Evolutionary conservation across 1,140 invertebrate genomes (phyloP).

Genomic region (Lucilia sericata): DNA sequence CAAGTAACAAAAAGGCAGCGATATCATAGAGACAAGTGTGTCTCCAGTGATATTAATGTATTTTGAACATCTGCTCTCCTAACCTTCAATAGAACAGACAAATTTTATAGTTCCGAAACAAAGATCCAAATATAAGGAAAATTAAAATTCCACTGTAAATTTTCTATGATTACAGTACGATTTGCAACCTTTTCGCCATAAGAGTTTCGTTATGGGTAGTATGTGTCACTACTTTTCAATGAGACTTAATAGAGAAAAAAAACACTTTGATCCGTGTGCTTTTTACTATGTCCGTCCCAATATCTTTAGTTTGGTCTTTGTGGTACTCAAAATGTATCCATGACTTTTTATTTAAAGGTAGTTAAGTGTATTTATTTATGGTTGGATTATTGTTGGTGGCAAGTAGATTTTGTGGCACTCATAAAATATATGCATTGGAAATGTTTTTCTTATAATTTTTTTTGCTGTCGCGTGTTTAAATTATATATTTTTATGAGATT

Average conservation of each 20-base stretch:
- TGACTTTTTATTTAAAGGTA: not conserved
- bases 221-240: not conserved
- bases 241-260: not conserved
- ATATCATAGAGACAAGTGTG: no score
- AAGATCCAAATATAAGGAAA: no score
- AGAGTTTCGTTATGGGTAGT: not conserved
- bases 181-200: no score
- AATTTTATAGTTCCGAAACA: no score
- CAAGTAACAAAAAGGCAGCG: no score
- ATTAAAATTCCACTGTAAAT: no score
- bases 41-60: no score
- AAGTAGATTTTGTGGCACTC: no score
- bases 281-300: not conserved
- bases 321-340: slow-evolving; percentile 1
- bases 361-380: not conserved
- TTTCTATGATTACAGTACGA: no score
- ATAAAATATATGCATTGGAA: no score
- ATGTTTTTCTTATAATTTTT: not conserved
- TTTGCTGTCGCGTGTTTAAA: not conserved
- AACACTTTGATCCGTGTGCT: not conserved
- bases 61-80: no score
- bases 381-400: not conserved
- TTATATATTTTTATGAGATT: slow-evolving; percentile 3
- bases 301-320: not conserved
- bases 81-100: no score